phyloP scores from a whole-genome alignment of 1,140 invertebrate genomes.

The Charaxes varanes region DNA sequence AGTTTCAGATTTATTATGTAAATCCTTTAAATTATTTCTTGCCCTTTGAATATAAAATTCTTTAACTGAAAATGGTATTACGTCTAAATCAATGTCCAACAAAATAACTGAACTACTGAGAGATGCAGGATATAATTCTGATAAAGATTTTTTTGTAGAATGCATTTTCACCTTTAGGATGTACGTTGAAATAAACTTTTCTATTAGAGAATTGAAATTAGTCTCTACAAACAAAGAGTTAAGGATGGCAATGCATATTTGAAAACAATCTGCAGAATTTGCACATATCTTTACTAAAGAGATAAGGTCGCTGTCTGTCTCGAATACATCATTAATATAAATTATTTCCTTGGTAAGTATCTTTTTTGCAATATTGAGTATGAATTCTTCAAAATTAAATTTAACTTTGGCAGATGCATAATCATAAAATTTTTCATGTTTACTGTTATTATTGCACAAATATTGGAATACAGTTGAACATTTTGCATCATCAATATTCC shows the following conservation, averaged over 20 bases:
- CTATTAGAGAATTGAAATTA: conserved; percentile 36
- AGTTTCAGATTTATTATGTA: conserved; percentile 35
- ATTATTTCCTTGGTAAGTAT: conserved; percentile 21
- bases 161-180: conserved; percentile 31
- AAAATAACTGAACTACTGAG: conserved; percentile 35
- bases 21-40: conserved; percentile 27
- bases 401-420: conserved; percentile 48
- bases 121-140: conserved; percentile 36
- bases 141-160: conserved; percentile 20
- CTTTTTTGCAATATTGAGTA: conserved; percentile 29
- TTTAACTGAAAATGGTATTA: conserved; percentile 21
- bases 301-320: conserved; percentile 18
- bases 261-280: conserved; percentile 40
- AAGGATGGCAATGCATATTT: conserved; percentile 45
- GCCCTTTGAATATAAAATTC: conserved; percentile 26
- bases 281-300: conserved; percentile 33
- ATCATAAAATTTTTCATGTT: conserved; percentile 14
- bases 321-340: conserved; percentile 28
- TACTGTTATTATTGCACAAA: conserved; percentile 19
- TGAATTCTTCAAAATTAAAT: conserved; percentile 40
- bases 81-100: conserved; percentile 40
- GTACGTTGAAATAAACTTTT: conserved; percentile 36
- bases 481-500: conserved; percentile 30
- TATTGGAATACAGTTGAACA: conserved; percentile 27
- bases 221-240: conserved; percentile 44